Evolutionary conservation across 2,888 invertebrate genomes (phyloP).

Genomic region (Phania funesta): DNA sequence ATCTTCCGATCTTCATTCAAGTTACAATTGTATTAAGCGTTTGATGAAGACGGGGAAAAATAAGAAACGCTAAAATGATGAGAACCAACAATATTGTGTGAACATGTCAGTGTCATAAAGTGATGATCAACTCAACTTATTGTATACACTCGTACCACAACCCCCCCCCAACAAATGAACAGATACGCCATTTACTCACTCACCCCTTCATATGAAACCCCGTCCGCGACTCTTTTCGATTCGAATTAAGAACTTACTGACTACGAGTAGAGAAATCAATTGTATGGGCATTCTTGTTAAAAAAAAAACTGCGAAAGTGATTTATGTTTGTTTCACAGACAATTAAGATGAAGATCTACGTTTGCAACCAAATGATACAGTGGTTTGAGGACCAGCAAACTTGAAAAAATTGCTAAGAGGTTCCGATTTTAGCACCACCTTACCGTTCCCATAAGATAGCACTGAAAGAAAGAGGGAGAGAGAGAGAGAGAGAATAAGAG

Average conservation of each 20-base stretch:
- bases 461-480: too few relatives aligned
- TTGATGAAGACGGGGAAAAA: conserved; percentile 36
- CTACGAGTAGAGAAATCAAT: neutral
- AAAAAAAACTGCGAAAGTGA: conserved; percentile 37
- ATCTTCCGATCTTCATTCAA: conserved; percentile 2
- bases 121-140: conserved; percentile 42
- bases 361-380: conserved; percentile 13
- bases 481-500: too few relatives aligned
- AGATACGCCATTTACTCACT: neutral
- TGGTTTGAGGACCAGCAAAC: neutral
- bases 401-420: neutral
- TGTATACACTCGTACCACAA: too few relatives aligned
- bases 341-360: conserved; percentile 43
- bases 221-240: neutral
- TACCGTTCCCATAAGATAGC: too few relatives aligned
- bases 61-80: neutral
- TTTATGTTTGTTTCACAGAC: conserved; percentile 60
- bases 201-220: neutral
- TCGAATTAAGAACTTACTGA: neutral
- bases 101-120: conserved; percentile 59
- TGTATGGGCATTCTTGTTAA: neutral
- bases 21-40: conserved; percentile 12
- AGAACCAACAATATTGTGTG: conserved; percentile 27
- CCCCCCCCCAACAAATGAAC: conserved; percentile 2
- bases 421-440: too few relatives aligned